These are phyloP conservation scores for Keiferia lycopersicella DNA, from an alignment of 2,888 invertebrate genomes.

Conservation along the genomic window DNA sequence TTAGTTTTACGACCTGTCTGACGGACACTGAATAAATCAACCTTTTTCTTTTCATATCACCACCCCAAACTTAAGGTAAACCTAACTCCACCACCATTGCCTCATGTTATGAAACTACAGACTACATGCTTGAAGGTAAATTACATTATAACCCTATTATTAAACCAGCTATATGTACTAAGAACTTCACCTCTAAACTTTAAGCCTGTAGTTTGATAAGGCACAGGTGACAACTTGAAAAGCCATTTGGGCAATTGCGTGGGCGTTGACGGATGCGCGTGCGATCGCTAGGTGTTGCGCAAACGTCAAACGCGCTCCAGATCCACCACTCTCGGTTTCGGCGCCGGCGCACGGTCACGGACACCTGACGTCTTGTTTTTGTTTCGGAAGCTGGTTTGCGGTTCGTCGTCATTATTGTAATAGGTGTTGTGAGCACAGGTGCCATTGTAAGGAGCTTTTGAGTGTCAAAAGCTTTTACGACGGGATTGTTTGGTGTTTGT, in stretches of 20 bases:
- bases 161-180: too few relatives aligned
- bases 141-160: too few relatives aligned
- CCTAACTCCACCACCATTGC: too few relatives aligned
- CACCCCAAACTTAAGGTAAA: too few relatives aligned
- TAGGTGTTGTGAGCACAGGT: slow-evolving; percentile 15
- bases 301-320: slow-evolving; percentile 57
- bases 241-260: background rate
- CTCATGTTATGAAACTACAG: too few relatives aligned
- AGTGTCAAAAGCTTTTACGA: background rate
- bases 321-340: slow-evolving; percentile 66
- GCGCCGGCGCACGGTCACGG: slow-evolving; percentile 43
- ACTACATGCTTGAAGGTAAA: too few relatives aligned
- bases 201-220: too few relatives aligned
- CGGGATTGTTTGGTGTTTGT: background rate
- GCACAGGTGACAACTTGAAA: too few relatives aligned
- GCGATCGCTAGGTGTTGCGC: slow-evolving; percentile 38
- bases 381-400: slow-evolving; percentile 25
- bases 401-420: background rate
- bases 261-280: slow-evolving; percentile 32
- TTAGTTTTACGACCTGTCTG: too few relatives aligned
- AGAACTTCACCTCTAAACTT: too few relatives aligned
- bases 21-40: too few relatives aligned
- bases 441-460: background rate
- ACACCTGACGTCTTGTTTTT: slow-evolving; percentile 37
- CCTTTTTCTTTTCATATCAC: too few relatives aligned